A percentile compares a stretch with the other conserved stretches of the same genome.
Evolutionary conservation across 2,888 invertebrate genomes (phyloP).

Genomic region (Chrysolina americana): DNA sequence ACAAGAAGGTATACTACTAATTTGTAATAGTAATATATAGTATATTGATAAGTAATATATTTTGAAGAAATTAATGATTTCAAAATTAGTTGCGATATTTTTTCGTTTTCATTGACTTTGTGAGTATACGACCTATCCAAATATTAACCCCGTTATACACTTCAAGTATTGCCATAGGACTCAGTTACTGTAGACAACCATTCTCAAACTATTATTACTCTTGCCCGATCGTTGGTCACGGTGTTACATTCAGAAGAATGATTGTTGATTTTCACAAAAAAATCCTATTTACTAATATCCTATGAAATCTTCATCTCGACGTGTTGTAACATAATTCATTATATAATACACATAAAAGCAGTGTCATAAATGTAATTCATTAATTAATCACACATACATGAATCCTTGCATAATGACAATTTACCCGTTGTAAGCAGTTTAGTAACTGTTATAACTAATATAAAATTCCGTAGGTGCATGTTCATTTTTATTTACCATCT

Average conservation of each 20-base stretch:
- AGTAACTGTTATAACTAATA: neutral
- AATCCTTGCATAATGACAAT: neutral
- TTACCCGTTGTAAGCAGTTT: neutral
- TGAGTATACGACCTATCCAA: too few relatives aligned
- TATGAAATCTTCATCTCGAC: neutral
- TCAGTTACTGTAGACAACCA: too few relatives aligned
- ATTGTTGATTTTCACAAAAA: neutral
- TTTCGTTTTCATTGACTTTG: too few relatives aligned
- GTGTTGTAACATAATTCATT: constrained; percentile 8
- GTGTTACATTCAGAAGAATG: neutral
- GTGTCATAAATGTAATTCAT: neutral
- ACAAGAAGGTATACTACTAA: too few relatives aligned
- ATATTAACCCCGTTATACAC: too few relatives aligned
- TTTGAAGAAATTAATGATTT: too few relatives aligned
- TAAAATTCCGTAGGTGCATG: neutral
- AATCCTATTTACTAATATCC: neutral
- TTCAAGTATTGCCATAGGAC: too few relatives aligned
- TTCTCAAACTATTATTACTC: neutral
- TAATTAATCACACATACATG: neutral
- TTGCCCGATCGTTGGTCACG: neutral
- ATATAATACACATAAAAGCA: neutral
- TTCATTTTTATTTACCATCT: too few relatives aligned
- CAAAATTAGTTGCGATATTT: too few relatives aligned
- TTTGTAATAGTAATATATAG: too few relatives aligned
- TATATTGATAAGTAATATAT: too few relatives aligned